These are phyloP conservation scores for Acleris cristana DNA, from an alignment of 2,888 invertebrate genomes.

Conservation along the genomic window DNA sequence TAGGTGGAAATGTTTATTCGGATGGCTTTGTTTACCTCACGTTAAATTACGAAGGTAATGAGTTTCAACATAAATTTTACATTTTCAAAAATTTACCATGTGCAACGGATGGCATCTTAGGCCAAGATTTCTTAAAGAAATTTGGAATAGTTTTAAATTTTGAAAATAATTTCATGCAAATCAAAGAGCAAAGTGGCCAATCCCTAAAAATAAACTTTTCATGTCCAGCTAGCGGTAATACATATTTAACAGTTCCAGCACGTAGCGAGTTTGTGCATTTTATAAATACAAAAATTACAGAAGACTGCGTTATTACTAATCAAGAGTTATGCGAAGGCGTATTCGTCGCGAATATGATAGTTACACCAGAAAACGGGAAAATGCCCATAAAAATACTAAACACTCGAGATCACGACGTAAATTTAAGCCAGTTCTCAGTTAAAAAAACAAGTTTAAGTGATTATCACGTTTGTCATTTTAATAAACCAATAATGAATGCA, in stretches of 20 bases:
- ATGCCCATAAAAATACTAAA: too few relatives aligned
- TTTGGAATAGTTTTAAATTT: constrained; percentile 6
- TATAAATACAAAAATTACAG: too few relatives aligned
- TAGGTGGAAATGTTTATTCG: constrained; percentile 21
- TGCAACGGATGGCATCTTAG: constrained; percentile 22
- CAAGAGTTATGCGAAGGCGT: neutral
- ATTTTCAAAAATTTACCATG: constrained; percentile 28
- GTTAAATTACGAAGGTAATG: constrained; percentile 8
- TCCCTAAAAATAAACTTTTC: neutral
- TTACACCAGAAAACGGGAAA: too few relatives aligned
- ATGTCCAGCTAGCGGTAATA: neutral
- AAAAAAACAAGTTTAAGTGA: too few relatives aligned
- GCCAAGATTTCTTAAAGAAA: constrained; percentile 26
- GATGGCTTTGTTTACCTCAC: constrained; percentile 30
- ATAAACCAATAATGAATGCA: neutral
- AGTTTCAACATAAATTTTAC: constrained; percentile 32
- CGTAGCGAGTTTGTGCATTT: neutral
- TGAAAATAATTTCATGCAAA: neutral
- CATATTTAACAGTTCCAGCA: neutral
- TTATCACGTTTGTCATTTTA: too few relatives aligned
- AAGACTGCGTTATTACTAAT: neutral
- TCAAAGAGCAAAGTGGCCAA: neutral
- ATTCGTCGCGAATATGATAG: neutral
- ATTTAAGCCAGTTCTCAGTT: too few relatives aligned
- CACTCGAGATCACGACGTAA: too few relatives aligned